These are phyloP conservation scores for Cybosia mesomella DNA, from an alignment of 2,888 invertebrate species.

Conservation along the genomic window DNA sequence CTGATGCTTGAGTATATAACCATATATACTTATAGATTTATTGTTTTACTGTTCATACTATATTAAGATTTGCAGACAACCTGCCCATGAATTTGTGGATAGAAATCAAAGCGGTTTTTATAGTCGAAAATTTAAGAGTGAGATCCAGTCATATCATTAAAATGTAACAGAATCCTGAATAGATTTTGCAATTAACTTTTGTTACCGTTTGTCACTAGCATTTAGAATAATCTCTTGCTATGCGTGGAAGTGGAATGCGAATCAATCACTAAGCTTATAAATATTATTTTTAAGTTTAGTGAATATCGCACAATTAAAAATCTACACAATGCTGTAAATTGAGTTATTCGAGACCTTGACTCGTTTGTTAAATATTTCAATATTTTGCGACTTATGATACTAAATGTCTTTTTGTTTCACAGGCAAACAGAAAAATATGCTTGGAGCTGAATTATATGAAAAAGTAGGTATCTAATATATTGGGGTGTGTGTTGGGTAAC, in stretches of 20 bases:
- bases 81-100: neutral
- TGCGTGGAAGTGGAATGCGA: neutral
- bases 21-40: constrained; percentile 22
- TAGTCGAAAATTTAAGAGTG: neutral
- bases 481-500: too few species aligned
- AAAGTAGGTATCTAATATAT: too few species aligned
- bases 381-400: too few species aligned
- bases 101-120: neutral
- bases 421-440: neutral
- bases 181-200: neutral
- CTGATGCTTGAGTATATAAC: constrained; percentile 44
- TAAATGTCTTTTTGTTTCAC: too few species aligned
- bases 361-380: too few species aligned
- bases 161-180: neutral
- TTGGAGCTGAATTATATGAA: too few species aligned
- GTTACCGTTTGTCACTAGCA: neutral
- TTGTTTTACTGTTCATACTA: constrained; percentile 30
- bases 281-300: too few species aligned
- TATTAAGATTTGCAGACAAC: constrained; percentile 17
- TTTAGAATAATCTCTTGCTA: neutral
- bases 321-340: too few species aligned
- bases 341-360: too few species aligned
- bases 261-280: too few species aligned
- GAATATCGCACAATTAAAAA: too few species aligned
- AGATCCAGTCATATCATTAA: neutral